Evolutionary conservation across 2,888 invertebrate genomes (phyloP).

Genomic region (Altica lythri): DNA sequence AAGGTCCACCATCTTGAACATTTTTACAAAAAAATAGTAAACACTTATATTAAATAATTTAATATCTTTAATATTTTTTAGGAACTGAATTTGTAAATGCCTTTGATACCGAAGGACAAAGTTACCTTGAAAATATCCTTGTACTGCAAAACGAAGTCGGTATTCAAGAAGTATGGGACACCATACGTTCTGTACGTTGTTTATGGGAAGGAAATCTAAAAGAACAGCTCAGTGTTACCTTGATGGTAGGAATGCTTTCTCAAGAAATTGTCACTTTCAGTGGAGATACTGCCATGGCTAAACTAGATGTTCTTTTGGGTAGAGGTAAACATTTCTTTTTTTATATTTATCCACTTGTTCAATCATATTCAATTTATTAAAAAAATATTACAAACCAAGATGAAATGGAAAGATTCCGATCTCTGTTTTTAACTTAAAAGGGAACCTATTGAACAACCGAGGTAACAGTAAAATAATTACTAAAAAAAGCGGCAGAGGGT

Average conservation of each 20-base stretch:
- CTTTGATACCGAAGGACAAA: constrained; percentile 75
- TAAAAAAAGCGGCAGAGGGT: too few species aligned
- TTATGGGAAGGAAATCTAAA: constrained; percentile 82
- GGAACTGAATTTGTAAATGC: constrained; percentile 76
- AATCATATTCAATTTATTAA: too few species aligned
- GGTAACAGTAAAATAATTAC: neutral
- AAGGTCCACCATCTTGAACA: too few species aligned
- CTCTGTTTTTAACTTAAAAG: too few species aligned
- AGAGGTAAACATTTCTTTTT: constrained; percentile 61
- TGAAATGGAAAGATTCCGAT: too few species aligned
- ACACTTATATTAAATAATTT: too few species aligned
- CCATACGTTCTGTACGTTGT: constrained; percentile 76
- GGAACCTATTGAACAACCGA: too few species aligned
- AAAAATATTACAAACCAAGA: too few species aligned
- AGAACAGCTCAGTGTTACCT: constrained; percentile 72
- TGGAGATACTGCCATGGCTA: constrained; percentile 82
- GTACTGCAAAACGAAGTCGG: constrained; percentile 79
- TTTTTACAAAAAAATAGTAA: too few species aligned
- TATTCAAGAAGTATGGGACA: constrained; percentile 79
- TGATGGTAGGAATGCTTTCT: constrained; percentile 79
- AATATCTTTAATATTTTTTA: constrained; percentile 1
- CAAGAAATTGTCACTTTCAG: constrained; percentile 82
- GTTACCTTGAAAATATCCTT: constrained; percentile 78
- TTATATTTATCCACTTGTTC: too few species aligned
- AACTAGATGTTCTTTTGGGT: constrained; percentile 76